Conservation (phyloP, 1,140 invertebrate genomes). For the Drosophila pallidifrons region DNA sequence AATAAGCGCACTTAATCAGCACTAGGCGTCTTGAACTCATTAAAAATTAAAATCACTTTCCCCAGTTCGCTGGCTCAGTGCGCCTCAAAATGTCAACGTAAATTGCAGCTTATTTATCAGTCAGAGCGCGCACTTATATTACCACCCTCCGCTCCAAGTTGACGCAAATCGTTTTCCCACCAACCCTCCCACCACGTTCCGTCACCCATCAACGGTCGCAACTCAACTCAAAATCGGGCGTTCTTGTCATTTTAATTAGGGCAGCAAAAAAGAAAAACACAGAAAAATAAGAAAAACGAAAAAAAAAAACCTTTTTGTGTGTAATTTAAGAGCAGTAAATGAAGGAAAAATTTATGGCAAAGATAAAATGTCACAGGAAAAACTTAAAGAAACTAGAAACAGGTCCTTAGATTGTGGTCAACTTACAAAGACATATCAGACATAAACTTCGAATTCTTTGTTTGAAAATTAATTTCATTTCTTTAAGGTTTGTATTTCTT, state of each 20-base stretch:
- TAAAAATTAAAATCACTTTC: conserved; percentile 80
- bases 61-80: conserved; percentile 42
- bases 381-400: conserved; percentile 17
- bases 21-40: conserved; percentile 63
- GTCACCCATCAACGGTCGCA: background rate
- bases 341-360: conserved; percentile 3
- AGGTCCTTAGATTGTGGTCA: background rate
- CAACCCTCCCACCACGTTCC: background rate
- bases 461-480: background rate
- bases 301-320: conserved; percentile 1
- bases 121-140: conserved; percentile 47
- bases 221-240: conserved; percentile 37
- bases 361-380: conserved; percentile 6
- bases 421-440: conserved; percentile 3
- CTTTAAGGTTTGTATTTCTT: background rate
- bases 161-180: background rate
- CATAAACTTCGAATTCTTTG: conserved; percentile 3
- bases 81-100: conserved; percentile 75
- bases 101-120: conserved; percentile 83
- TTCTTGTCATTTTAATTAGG: conserved; percentile 74
- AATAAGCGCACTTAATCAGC: conserved; percentile 76
- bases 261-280: conserved; percentile 26
- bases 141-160: background rate
- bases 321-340: conserved; percentile 15
- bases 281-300: conserved; percentile 1